A percentile compares a stretch with the other conserved stretches of the same genome.
Evolutionary conservation across 2,797 vertebrate genomes (phyloP).

Genomic region (Sebastes hubbsi): DNA sequence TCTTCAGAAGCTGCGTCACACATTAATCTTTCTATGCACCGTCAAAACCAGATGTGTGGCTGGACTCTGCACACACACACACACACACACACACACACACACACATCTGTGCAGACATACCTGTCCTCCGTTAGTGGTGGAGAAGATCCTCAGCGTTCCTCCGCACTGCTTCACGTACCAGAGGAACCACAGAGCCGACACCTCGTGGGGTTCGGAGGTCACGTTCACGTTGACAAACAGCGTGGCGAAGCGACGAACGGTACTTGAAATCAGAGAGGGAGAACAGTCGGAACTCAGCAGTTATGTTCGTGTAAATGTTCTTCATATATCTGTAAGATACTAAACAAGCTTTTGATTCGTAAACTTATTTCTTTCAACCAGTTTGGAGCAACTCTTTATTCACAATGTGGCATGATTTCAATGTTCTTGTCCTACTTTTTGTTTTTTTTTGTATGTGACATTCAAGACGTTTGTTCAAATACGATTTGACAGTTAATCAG

Average conservation of each 20-base stretch:
- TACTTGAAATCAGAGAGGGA: constrained; percentile 65
- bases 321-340: no score
- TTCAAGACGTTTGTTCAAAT: no score
- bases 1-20: no score
- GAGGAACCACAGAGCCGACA: constrained; percentile 97
- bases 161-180: constrained; percentile 98
- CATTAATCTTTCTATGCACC: no score
- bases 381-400: no score
- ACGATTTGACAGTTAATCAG: no score
- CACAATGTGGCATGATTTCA: no score
- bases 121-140: constrained; percentile 95
- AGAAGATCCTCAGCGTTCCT: constrained; percentile 92
- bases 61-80: not conserved
- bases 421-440: no score
- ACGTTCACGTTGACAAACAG: constrained; percentile 96
- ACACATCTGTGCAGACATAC: constrained; percentile 67
- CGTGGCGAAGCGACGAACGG: constrained; percentile 86
- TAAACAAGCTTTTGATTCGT: no score
- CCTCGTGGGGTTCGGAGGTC: constrained; percentile 94
- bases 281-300: not conserved
- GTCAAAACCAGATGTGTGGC: no score
- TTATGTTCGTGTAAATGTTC: no score
- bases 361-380: no score
- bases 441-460: not conserved
- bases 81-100: not conserved